Evolutionary conservation across 2,797 vertebrate species (phyloP), one percentile per base, ranked within the genome.

Genomic region (Tapera naevia): DNA sequence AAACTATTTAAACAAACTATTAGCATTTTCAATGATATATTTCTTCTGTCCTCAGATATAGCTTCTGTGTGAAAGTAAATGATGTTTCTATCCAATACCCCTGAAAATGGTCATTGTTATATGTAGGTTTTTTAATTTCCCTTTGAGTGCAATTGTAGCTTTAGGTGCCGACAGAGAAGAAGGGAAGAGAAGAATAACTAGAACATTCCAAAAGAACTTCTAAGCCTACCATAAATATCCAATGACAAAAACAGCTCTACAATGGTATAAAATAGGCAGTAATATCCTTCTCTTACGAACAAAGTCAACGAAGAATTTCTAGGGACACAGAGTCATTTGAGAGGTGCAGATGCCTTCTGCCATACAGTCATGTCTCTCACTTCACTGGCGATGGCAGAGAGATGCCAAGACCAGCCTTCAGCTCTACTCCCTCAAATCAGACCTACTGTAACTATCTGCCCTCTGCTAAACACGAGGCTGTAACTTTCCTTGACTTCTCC

Each of bases 261-360:
- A 24, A 2, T 6, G 27, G 24, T 25, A 33, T 72, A 4, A 3
- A 79, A 67, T 22, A 45, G 1, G 3, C 25, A 64, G 35, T 19
- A 62, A 51, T 1, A 8, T 18, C n/a, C 56, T 66, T 37, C 46
- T 65, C 46, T 57, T 7, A 41, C 21, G 51, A 60, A 30, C 7
- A 78, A n/a, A 58, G 12, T 14, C 41, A 64, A 33, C 45, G 67
- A 58, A 72, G 30, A 7, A 10, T 45, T 76, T 73, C 27, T 53
- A 76, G 64, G 69, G 1, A 24, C 0, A 25, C 1, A 24, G 0
- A 25, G 28, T 22, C 43, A 32, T 21, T 10, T n/a, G 90, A 80
- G 58, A 80, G 53, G 32, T 33, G 65, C 37, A 50, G 13, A 33
- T 58, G 41, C 57, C 45, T 61, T 53, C 1, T 78, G 65, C 64